Percentiles rank a stretch among this genome's conserved stretches.
Conservation (phyloP, 2,797 vertebrate genomes). For the Crocodylus rhombifer region DNA sequence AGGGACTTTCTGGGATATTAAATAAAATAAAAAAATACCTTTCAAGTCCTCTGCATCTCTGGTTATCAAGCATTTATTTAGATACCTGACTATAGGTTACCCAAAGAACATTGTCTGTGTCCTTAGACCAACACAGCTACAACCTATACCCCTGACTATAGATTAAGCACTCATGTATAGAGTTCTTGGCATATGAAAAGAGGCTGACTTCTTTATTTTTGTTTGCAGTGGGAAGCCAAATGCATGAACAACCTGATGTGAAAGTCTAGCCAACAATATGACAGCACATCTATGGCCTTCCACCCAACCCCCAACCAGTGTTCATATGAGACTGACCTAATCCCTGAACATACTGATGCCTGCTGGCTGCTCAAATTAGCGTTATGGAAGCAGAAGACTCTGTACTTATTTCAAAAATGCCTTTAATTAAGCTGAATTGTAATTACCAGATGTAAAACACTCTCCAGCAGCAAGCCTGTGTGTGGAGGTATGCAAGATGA, state of each 20-base stretch:
- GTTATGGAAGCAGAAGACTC: constrained; percentile 13
- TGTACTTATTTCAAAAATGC: constrained; percentile 29
- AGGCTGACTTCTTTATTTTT: constrained; percentile 19
- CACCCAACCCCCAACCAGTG: constrained; percentile 12
- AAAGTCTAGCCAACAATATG: constrained; percentile 51
- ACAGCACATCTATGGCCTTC: constrained; percentile 27
- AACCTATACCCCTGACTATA: no score
- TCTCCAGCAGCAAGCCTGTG: constrained; percentile 20
- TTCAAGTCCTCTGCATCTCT: no score
- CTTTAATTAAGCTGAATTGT: constrained; percentile 56
- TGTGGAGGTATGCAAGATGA: constrained; percentile 50
- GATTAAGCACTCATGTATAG: neutral
- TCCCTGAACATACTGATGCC: neutral
- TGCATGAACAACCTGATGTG: constrained; percentile 50
- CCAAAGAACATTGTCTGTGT: no score
- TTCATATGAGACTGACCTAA: constrained; percentile 37
- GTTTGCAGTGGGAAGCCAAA: constrained; percentile 23
- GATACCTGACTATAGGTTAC: no score
- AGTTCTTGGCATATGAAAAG: constrained; percentile 22
- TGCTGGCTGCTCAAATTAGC: constrained; percentile 39
- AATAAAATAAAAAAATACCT: no score
- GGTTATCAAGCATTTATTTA: no score
- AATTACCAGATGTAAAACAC: constrained; percentile 63
- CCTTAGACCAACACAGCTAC: neutral
- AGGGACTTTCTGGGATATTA: no score